These are phyloP conservation scores for Siderastrea radians DNA, from an alignment of 92 coral and sea anemone species.

Conservation along the genomic window DNA sequence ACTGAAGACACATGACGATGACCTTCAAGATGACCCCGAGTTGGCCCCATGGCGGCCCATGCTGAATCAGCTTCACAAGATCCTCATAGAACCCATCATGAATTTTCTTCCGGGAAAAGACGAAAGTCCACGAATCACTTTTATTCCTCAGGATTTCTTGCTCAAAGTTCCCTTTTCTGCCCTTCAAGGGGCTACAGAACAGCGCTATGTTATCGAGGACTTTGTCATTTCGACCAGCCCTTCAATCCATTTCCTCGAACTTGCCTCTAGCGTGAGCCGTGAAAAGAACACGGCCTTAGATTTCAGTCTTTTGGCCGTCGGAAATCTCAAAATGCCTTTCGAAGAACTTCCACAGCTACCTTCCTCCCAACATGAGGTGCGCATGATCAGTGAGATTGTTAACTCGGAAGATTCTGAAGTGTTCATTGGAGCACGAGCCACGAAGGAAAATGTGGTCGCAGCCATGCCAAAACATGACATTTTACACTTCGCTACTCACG, in stretches of 20 bases:
- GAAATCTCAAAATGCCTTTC: constrained; percentile 75
- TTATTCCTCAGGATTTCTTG: constrained; percentile 74
- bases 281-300: constrained; percentile 25
- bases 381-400: constrained; percentile 61
- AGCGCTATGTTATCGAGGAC: constrained; percentile 48
- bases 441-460: constrained; percentile 54
- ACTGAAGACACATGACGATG: background rate
- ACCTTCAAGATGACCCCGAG: constrained; percentile 16
- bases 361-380: constrained; percentile 63
- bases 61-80: constrained; percentile 47
- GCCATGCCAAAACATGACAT: constrained; percentile 57
- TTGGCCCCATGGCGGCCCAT: constrained; percentile 58
- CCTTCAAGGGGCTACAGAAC: constrained; percentile 29
- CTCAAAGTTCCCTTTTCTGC: constrained; percentile 84
- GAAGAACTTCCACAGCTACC: constrained; percentile 60
- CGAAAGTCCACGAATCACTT: constrained; percentile 44
- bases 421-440: constrained; percentile 48
- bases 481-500: constrained; percentile 77
- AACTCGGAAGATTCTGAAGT: constrained; percentile 46
- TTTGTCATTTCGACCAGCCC: constrained; percentile 73
- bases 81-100: constrained; percentile 64
- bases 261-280: constrained; percentile 1
- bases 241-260: constrained; percentile 61
- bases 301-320: constrained; percentile 67
- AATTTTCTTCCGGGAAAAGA: constrained; percentile 25